Conservation (phyloP, 2,888 invertebrate genomes). For the Apoda limacodes region DNA sequence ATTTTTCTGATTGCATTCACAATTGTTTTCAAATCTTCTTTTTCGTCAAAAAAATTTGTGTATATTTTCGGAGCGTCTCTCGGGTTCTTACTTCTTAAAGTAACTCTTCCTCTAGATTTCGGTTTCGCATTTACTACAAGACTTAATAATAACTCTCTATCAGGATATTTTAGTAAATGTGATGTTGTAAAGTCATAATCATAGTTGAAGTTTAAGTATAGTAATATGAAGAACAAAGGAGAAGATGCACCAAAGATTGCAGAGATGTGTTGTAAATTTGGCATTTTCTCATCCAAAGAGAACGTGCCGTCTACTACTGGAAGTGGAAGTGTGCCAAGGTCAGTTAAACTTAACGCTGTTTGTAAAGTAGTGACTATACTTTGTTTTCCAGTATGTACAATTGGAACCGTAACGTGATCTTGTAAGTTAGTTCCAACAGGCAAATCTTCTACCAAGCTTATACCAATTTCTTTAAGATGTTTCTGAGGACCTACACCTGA, state of each 20-base stretch:
- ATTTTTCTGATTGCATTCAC: constrained; percentile 33
- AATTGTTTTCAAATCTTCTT: constrained; percentile 32
- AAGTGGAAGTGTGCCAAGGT: constrained; percentile 38
- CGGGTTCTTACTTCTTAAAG: constrained; percentile 30
- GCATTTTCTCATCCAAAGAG: constrained; percentile 24
- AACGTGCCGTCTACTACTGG: constrained; percentile 14
- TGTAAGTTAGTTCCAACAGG: constrained; percentile 50
- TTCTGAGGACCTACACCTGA: constrained; percentile 47
- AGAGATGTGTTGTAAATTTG: constrained; percentile 31
- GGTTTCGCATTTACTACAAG: constrained; percentile 30
- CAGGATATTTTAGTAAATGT: constrained; percentile 30
- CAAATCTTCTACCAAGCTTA: constrained; percentile 32
- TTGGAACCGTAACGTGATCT: constrained; percentile 44
- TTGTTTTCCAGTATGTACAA: constrained; percentile 31
- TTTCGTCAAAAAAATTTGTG: constrained; percentile 38
- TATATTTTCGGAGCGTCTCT: constrained; percentile 36
- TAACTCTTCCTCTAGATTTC: constrained; percentile 40
- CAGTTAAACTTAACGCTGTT: constrained; percentile 33
- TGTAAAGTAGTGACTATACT: constrained; percentile 27
- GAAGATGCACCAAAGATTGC: not conserved
- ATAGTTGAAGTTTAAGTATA: constrained; percentile 37
- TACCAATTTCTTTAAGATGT: constrained; percentile 29
- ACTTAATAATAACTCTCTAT: not conserved
- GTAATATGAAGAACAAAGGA: constrained; percentile 26
- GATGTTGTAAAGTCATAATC: constrained; percentile 30